These are phyloP conservation scores for Drosophila mimetica DNA, from an alignment of 2,888 invertebrate species.

Conservation along the genomic window DNA sequence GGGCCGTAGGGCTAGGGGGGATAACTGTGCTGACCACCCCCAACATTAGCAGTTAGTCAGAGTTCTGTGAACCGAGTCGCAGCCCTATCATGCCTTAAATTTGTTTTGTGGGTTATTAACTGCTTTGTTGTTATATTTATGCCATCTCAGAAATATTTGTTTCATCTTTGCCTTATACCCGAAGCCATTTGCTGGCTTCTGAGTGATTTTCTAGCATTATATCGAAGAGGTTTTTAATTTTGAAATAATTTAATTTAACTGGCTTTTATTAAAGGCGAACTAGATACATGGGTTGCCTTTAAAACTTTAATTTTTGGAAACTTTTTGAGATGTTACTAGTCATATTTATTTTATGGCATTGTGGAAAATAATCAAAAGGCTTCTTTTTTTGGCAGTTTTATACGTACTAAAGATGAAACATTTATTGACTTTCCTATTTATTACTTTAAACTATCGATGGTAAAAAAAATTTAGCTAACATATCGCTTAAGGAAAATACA, in stretches of 20 bases:
- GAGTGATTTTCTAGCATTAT: neutral
- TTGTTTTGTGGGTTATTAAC: slow-evolving; percentile 19
- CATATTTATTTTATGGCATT: too few species aligned
- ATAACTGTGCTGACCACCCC: slow-evolving; percentile 3
- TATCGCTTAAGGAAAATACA: too few species aligned
- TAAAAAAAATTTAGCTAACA: too few species aligned
- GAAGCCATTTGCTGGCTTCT: neutral
- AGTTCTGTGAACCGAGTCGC: neutral
- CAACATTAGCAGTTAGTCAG: slow-evolving; percentile 1
- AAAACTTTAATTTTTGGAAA: neutral
- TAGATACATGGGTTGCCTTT: neutral
- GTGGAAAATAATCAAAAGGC: too few species aligned
- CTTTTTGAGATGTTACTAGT: too few species aligned
- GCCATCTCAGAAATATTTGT: slow-evolving; percentile 4
- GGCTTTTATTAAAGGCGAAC: neutral
- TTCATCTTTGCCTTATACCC: neutral
- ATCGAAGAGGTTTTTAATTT: neutral
- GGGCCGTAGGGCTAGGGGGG: slow-evolving; percentile 24
- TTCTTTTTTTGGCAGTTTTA: too few species aligned
- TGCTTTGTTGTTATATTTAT: slow-evolving; percentile 2
- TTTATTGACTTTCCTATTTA: too few species aligned
- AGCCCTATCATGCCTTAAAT: slow-evolving; percentile 7
- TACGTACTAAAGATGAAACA: too few species aligned
- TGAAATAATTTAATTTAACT: too few species aligned
- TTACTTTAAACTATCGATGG: too few species aligned